Base-by-base conservation (phyloP, 2,797 vertebrate genomes). In the Xyrichtys novacula region DNA sequence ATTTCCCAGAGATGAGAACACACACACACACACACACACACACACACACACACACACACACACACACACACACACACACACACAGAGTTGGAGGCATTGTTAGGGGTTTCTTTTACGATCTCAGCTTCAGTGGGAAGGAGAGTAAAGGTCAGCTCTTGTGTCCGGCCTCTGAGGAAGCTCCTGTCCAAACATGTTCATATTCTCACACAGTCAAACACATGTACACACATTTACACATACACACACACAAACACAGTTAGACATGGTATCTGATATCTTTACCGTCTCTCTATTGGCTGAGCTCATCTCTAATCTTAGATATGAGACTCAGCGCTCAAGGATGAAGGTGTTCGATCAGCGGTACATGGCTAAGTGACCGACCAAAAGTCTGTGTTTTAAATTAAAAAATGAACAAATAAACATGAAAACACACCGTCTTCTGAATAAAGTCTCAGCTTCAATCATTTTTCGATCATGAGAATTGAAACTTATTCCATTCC, bases 101-200 rank as follows among this genome's bases (percentile, higher is more conserved):
- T 56, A 55, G 46, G 52, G 31, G 65, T 61, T 47, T 52, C 28
- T 48, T 56, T 65, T 40, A 53, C 36, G 12, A 16, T 15, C 43
- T 58, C 47, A 36, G 56, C 47, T 66, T 72, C 49, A 57, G 47
- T 61, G 75, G 63, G 44, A 75, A 58, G 32, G 32, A 34, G 32
- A 12, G 32, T 12, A 34, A 34, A 34, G 32, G 72, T 48, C 58
- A 4, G 26, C 7, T 36, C 17, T 36, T 1, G 29, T 31, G 68
- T 69, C 31, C 14, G 29, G 47, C 50, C 58, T 68, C 36, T 22
- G 55, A 67, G 58, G 72, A 75, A 75, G 53, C 57, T 59, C 34
- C 28, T 40, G 32, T 53, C 55, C 23, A 70, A 74, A 62, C 34
- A 75, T 42, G 26, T 40, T 52, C 40, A 20, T 38, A 38, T 38